These are phyloP conservation scores for Cariama cristata DNA, from an alignment of 2,113 vertebrate genomes.

Conservation along the genomic window DNA sequence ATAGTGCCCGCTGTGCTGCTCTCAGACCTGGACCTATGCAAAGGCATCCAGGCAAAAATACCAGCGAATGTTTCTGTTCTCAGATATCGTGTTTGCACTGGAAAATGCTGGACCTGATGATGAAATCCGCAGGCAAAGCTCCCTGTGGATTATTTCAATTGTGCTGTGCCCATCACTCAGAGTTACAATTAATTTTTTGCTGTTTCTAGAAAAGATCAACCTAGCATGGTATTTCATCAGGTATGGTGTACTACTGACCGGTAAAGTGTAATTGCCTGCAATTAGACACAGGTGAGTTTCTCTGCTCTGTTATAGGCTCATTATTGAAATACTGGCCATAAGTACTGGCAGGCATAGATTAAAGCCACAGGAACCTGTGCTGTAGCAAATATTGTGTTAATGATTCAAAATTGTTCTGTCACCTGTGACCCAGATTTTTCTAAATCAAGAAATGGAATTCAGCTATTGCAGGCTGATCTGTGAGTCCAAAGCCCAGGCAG, in stretches of 20 bases:
- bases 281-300: not conserved
- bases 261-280: not conserved
- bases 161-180: fast-evolving
- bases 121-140: too few relatives aligned
- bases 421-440: fast-evolving
- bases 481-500: fast-evolving
- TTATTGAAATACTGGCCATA: not conserved
- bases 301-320: not conserved
- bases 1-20: not conserved
- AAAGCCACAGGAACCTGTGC: not conserved
- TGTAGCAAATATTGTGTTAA: not conserved
- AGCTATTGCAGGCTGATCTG: fast-evolving
- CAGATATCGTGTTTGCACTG: fast-evolving
- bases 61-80: not conserved
- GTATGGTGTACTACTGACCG: fast-evolving
- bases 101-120: too few relatives aligned
- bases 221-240: fast-evolving
- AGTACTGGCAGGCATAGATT: not conserved
- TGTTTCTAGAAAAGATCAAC: not conserved
- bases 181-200: not conserved
- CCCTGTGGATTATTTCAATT: fast-evolving
- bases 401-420: not conserved
- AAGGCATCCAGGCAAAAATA: fast-evolving
- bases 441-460: not conserved
- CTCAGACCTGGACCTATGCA: not conserved